phyloP scores from a whole-genome alignment of 2,888 invertebrate genomes.

The Chrysolina oricalcia region DNA sequence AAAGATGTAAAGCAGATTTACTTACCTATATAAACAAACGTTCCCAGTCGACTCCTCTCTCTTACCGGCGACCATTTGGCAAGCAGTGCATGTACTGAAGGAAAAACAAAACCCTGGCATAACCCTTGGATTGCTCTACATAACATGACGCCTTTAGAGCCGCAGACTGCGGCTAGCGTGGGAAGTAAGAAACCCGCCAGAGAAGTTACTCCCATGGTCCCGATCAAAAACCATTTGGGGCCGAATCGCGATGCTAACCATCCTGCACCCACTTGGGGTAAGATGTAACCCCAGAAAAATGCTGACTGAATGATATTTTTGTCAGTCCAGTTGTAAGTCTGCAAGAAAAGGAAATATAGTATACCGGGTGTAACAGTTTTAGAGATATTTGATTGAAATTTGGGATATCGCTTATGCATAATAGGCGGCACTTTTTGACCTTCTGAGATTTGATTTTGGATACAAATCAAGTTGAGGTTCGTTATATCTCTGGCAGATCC shows the following conservation, averaged over 20 bases:
- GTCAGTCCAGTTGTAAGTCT: slow-evolving; percentile 72
- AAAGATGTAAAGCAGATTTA: slow-evolving; percentile 69
- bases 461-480: too few species aligned
- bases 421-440: too few species aligned
- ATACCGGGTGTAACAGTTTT: too few species aligned
- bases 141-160: slow-evolving; percentile 77
- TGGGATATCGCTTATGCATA: too few species aligned
- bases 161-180: slow-evolving; percentile 77
- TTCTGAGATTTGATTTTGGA: too few species aligned
- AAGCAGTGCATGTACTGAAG: slow-evolving; percentile 80
- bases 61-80: slow-evolving; percentile 83
- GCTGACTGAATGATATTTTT: slow-evolving; percentile 78
- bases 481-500: too few species aligned
- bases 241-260: slow-evolving; percentile 83
- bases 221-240: slow-evolving; percentile 79
- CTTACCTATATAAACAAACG: slow-evolving; percentile 59
- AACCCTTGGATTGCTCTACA: slow-evolving; percentile 83
- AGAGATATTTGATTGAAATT: too few species aligned
- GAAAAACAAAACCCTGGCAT: slow-evolving; percentile 82
- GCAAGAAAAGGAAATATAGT: not conserved
- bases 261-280: slow-evolving; percentile 82
- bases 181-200: slow-evolving; percentile 80
- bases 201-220: slow-evolving; percentile 76
- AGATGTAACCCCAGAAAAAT: slow-evolving; percentile 86
- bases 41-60: slow-evolving; percentile 75